phyloP scores from a whole-genome alignment of 2,797 vertebrate species.

The Pangasius sanitwongsei region DNA sequence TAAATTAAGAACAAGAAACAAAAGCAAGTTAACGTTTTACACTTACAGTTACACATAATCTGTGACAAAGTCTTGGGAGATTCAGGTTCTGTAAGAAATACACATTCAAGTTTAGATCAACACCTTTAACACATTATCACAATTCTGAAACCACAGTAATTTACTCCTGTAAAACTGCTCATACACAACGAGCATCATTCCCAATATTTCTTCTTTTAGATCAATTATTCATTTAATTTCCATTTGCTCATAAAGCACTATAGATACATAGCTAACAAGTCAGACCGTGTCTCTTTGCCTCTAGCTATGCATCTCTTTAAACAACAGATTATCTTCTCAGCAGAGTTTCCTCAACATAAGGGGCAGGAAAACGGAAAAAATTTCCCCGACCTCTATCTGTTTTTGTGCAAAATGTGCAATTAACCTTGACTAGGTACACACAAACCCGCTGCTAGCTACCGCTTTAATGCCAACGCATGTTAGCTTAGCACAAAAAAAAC shows the following conservation, averaged over 20 bases:
- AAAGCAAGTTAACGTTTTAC: neutral
- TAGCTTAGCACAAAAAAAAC: slow-evolving; percentile 3
- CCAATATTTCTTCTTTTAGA: neutral
- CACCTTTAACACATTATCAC: neutral
- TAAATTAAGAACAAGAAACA: neutral
- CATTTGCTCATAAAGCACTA: neutral
- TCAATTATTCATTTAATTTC: neutral
- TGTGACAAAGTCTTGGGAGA: slow-evolving; percentile 69
- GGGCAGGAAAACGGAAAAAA: neutral
- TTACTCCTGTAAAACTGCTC: neutral
- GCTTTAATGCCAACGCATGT: neutral
- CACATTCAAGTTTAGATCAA: neutral
- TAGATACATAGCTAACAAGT: neutral
- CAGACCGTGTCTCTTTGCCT: neutral
- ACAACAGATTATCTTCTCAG: neutral
- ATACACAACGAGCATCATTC: neutral
- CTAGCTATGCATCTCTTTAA: neutral
- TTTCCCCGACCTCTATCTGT: neutral
- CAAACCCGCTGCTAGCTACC: neutral
- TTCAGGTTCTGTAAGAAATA: slow-evolving; percentile 72
- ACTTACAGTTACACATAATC: slow-evolving; percentile 72
- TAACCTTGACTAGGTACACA: slow-evolving; percentile 20
- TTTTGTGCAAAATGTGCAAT: neutral
- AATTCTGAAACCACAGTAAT: neutral
- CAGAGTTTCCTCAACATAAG: neutral